A percentile compares a stretch with the other conserved stretches of the same genome.
These are phyloP conservation scores for Amphiprion percula DNA, from an alignment of 2,113 vertebrate species.

Conservation along the genomic window DNA sequence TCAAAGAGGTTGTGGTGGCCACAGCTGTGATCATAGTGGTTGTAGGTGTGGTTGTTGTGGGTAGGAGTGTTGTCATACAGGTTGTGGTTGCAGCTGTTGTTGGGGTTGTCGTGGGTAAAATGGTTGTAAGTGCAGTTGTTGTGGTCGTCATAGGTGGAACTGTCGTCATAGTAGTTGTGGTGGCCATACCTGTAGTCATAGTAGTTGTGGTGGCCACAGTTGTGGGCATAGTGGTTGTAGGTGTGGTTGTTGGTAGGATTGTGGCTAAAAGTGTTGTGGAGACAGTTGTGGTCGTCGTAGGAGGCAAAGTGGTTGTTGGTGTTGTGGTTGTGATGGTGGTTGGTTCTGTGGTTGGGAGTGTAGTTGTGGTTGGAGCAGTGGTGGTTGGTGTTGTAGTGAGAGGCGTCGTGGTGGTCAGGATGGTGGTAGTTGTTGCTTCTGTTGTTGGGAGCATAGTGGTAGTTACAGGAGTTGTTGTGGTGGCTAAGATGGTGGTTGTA, in stretches of 20 bases:
- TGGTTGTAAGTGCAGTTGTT: conserved; percentile 17
- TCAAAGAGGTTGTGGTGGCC: not conserved
- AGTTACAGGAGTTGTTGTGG: not conserved
- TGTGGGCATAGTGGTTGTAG: not conserved
- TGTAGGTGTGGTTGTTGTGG: not conserved
- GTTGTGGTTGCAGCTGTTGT: conserved; percentile 15
- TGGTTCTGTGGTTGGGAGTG: not conserved
- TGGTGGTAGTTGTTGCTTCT: conserved; percentile 1
- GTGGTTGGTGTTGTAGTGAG: conserved; percentile 7
- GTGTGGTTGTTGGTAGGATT: not conserved
- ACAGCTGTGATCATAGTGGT: not conserved
- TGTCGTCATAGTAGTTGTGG: not conserved
- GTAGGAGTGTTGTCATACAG: not conserved
- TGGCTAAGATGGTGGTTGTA: conserved; percentile 33
- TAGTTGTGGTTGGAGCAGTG: not conserved
- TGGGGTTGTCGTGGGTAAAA: not conserved
- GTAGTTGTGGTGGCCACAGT: not conserved
- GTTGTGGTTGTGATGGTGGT: not conserved
- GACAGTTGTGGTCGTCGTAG: not conserved
- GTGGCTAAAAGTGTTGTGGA: not conserved
- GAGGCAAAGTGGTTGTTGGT: not conserved
- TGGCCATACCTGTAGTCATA: not conserved
- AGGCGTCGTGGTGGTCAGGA: not conserved
- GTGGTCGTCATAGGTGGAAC: conserved; percentile 9
- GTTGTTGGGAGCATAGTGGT: not conserved